Base-by-base conservation (phyloP, 2,888 invertebrate species). In the Drosophila cognata region DNA sequence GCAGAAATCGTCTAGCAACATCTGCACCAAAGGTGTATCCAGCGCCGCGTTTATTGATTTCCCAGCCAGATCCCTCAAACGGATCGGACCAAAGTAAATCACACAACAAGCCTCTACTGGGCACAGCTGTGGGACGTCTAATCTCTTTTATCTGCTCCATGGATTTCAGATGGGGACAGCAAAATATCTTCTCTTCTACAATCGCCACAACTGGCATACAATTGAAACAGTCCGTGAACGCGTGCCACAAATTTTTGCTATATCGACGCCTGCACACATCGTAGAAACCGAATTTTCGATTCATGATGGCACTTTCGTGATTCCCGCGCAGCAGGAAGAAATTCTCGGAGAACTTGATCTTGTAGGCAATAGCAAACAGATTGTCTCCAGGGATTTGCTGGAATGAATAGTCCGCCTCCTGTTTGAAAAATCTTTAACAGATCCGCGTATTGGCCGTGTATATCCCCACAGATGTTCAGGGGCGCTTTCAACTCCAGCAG, bases 171-270 rank as follows among this genome's bases (percentile, higher is more conserved):
- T 97, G 97, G 11, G 97, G 97, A 89, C 96, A 96, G 92, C 96
- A 96, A 94, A 96, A 96, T 82, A 96, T 96, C 93, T 96, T 96
- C 93, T 96, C 95, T 91, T 97, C 95, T 93, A 98, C 97, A 93
- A 99, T 99, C 80, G 99, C 99, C 57, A 98, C 98, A 33, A 99
- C 98, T 29, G 99, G 99, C 93, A 99, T 95, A 93, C 99, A 99
- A 94, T 99, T 99, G 94, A 99, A 99, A 94, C 99, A 99, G 94
- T 99, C 99, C 91, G 98, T 99, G 94, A 99, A 99, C 4, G 98
- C 99, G 94, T 99, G 99, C 99, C 99, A 99, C 92, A 99, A 93
- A 94, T 99, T 99, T 91, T 99, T 98, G 94, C 98, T 99, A 94
- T 99, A 99, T 89, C 96, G 95, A 89, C 96, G 93, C 94, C 97